Evolutionary conservation across 2,888 invertebrate species (phyloP), one percentile per base, ranked within the genome.

Genomic region (Agrochola circellaris): DNA sequence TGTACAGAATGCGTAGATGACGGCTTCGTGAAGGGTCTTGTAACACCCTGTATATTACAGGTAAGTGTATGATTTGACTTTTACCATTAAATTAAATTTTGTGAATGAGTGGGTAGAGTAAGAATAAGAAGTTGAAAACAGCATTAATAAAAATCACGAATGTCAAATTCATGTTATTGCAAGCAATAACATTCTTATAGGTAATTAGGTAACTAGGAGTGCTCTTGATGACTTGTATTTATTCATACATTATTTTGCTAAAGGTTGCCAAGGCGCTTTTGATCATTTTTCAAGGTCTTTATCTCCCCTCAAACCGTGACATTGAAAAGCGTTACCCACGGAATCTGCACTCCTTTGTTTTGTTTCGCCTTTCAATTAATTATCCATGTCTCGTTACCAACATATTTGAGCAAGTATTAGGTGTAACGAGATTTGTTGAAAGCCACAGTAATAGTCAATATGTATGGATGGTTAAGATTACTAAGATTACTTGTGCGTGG

Each of bases 261-360:
- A 15, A 20, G 13, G 48, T n/a, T 26, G n/a, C 20, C 20, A 54
- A 42, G 71, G 30, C 48, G 20, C 23, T 23, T 48, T 45, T 65
- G n/a, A 56, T 0, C 20, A 8, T n/a, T n/a, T 60, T 65, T 15
- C 51, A 51, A 76, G 58, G 58, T 60, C 58, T 23, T 45, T 8
- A 45, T 64, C 11, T 65, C 23, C n/a, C n/a, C n/a, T n/a, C n/a
- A n/a, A n/a, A n/a, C 45, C 26, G 30, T 66, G 58, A 26, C 73
- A 76, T 30, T 73, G 65, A 75, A 76, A 56, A 26, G 9, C 65
- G 26, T 51, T 60, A 60, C 51, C 23, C 15, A 4, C 17, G 42
- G 42, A 51, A n/a, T 45, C 4, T 30, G 34, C 17, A 4, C 23
- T 23, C 9, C 15, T 30, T 13, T 5, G 42, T 26, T 42, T 38